Percentiles rank a stretch among this genome's conserved stretches.
These are phyloP conservation scores for Phainopepla nitens DNA, from an alignment of 2,113 vertebrate genomes.

Conservation along the genomic window DNA sequence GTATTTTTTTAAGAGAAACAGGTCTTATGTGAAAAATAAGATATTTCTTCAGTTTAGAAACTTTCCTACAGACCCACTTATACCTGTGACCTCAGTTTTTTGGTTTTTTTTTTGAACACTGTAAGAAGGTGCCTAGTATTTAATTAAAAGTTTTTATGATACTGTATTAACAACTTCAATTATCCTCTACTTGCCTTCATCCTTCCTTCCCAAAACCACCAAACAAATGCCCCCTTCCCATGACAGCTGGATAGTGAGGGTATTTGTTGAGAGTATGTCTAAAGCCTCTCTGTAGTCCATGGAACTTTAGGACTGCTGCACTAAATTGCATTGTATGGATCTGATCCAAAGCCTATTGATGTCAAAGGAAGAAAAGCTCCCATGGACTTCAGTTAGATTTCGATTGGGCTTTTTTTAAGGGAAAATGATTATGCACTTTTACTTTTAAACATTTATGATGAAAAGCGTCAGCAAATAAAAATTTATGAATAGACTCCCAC, in stretches of 20 bases:
- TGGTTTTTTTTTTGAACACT: too few relatives aligned
- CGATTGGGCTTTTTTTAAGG: background rate
- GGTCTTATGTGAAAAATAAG: background rate
- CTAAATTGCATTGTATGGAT: background rate
- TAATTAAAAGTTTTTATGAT: background rate
- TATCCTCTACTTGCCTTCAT: background rate
- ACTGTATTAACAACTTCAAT: background rate
- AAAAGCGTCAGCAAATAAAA: conserved; percentile 26
- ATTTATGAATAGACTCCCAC: conserved; percentile 19
- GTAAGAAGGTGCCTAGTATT: background rate
- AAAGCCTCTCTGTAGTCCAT: background rate
- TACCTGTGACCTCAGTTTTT: background rate
- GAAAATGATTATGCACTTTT: conserved; percentile 17
- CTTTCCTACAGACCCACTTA: background rate
- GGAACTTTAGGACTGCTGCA: background rate
- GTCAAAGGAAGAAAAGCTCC: conserved; percentile 35
- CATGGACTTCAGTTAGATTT: background rate
- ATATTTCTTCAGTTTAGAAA: background rate
- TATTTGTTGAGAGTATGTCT: background rate
- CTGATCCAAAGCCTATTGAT: conserved; percentile 23
- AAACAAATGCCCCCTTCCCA: conserved; percentile 10
- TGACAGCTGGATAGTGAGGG: background rate
- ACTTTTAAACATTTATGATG: conserved; percentile 36
- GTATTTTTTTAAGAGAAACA: background rate
- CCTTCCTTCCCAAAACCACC: background rate